phyloP scores from a whole-genome alignment of 2,888 invertebrate genomes.

The Campoletis raptor region DNA sequence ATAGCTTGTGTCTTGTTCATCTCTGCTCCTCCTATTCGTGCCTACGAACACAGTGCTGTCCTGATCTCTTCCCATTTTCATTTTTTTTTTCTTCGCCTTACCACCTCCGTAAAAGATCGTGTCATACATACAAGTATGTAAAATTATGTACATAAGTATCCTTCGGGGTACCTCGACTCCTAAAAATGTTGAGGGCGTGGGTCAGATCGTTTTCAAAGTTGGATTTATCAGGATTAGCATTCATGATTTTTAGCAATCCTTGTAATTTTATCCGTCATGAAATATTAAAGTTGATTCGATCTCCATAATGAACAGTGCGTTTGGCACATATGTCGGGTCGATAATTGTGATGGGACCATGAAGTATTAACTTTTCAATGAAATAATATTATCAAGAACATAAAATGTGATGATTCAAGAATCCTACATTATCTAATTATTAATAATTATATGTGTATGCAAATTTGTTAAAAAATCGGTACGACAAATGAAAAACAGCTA shows the following conservation, averaged over 20 bases:
- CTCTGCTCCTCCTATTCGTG: constrained; percentile 24
- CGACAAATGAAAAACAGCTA: not conserved
- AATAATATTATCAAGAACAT: not conserved
- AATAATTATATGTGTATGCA: not conserved
- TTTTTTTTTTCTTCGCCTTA: not conserved
- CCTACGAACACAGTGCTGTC: constrained; percentile 8
- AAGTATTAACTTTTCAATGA: not conserved
- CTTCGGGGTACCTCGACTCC: not conserved
- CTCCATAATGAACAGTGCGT: not conserved
- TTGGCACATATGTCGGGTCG: not conserved
- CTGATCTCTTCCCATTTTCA: not conserved
- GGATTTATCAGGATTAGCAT: not conserved
- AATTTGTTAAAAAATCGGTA: not conserved
- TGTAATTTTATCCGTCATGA: not conserved
- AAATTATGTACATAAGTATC: not conserved
- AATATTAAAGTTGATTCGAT: not conserved
- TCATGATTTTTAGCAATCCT: not conserved
- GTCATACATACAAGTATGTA: not conserved
- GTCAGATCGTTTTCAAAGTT: not conserved
- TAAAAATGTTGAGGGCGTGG: not conserved
- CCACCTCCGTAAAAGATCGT: not conserved
- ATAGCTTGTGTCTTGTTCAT: not conserved
- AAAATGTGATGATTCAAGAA: not conserved
- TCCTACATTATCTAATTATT: not conserved
- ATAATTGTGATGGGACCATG: too few relatives aligned